phyloP scores from a whole-genome alignment of 2,888 invertebrate species.

The Phengaris alcon region DNA sequence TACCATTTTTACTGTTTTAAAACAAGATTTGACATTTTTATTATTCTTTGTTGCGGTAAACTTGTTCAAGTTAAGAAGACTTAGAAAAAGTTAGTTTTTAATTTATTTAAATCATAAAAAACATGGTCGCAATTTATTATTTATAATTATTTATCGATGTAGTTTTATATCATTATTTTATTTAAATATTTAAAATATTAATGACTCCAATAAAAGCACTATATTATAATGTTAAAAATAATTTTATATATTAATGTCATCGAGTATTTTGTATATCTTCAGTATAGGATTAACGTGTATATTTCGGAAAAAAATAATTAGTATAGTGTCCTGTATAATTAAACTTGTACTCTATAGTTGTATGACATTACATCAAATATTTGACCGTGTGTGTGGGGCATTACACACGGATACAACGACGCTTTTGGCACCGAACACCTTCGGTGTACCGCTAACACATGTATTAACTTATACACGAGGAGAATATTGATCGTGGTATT shows the following conservation, averaged over 20 bases:
- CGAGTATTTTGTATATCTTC: too few species aligned
- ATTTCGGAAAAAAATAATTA: too few species aligned
- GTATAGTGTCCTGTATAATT: too few species aligned
- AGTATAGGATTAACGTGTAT: too few species aligned
- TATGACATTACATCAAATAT: not conserved
- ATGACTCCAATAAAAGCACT: not conserved
- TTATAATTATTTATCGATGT: not conserved
- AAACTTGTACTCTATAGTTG: too few species aligned
- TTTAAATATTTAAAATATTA: constrained; percentile 2
- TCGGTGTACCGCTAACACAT: constrained; percentile 71
- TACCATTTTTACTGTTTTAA: not conserved
- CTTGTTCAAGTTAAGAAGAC: too few species aligned
- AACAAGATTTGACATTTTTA: not conserved
- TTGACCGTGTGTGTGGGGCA: not conserved
- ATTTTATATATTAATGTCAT: too few species aligned
- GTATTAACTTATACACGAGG: constrained; percentile 60
- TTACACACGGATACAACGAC: constrained; percentile 9
- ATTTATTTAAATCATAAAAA: not conserved
- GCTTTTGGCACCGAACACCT: constrained; percentile 66
- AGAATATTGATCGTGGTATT: constrained; percentile 37
- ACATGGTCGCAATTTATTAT: not conserved
- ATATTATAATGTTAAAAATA: not conserved
- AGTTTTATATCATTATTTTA: not conserved
- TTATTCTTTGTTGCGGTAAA: not conserved
- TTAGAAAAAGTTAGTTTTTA: too few species aligned